These are phyloP conservation scores for Melieria picta DNA, from an alignment of 2,888 invertebrate genomes.

Conservation along the genomic window DNA sequence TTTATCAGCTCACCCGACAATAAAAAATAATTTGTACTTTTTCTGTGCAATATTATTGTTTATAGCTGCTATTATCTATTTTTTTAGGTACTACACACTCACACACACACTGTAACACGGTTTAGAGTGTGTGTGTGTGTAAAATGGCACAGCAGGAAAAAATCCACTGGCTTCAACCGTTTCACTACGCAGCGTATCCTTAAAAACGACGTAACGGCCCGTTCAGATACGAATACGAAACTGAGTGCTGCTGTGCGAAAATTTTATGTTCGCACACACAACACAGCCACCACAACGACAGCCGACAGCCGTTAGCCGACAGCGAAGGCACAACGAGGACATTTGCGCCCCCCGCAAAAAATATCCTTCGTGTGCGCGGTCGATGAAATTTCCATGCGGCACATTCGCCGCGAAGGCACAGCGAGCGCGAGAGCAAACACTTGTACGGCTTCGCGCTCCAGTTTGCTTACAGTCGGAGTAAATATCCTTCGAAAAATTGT, in stretches of 20 bases:
- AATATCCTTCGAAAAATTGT: no score
- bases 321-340: background rate
- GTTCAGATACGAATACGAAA: constrained; percentile 67
- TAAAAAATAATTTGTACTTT: no score
- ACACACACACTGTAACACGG: no score
- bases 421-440: background rate
- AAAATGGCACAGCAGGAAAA: no score
- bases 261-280: constrained; percentile 48
- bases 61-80: background rate
- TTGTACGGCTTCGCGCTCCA: no score
- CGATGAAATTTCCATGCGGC: constrained; percentile 39
- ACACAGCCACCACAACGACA: constrained; percentile 32
- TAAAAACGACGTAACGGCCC: constrained; percentile 63
- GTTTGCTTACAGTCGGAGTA: no score
- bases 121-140: no score
- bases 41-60: background rate
- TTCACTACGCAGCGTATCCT: constrained; percentile 53
- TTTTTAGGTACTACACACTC: background rate
- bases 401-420: constrained; percentile 34
- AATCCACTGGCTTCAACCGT: constrained; percentile 11
- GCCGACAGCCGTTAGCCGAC: constrained; percentile 42
- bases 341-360: constrained; percentile 39
- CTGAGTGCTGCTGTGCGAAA: constrained; percentile 62
- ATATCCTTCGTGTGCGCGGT: constrained; percentile 49
- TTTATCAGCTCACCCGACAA: no score